A percentile compares a stretch with the other conserved stretches of the same genome.
Evolutionary conservation across 2,888 invertebrate genomes (phyloP).

Genomic region (Drosophila longiperda): DNA sequence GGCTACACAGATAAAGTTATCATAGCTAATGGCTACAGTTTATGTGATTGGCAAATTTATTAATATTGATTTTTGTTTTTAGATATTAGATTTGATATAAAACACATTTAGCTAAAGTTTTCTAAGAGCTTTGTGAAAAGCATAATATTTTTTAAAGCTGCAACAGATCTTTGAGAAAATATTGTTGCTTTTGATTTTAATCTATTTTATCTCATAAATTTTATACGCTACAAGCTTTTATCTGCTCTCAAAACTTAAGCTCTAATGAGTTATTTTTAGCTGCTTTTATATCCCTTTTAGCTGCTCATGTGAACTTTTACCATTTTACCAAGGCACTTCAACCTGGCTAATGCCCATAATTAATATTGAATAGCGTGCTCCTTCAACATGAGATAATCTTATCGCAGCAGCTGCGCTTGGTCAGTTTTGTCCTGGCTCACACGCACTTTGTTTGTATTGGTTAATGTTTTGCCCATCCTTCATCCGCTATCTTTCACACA

Average conservation of each 20-base stretch:
- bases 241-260: background rate
- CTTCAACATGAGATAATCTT: slow-evolving; percentile 40
- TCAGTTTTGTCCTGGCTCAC: slow-evolving; percentile 43
- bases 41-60: background rate
- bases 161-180: background rate
- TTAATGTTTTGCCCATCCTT: slow-evolving; percentile 58
- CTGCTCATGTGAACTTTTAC: slow-evolving; percentile 4
- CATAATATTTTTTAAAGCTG: background rate
- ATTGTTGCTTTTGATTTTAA: too few relatives aligned
- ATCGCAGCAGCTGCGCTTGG: slow-evolving; percentile 72
- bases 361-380: slow-evolving; percentile 52
- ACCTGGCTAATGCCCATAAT: slow-evolving; percentile 36
- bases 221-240: background rate
- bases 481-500: slow-evolving; percentile 50
- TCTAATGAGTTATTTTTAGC: background rate
- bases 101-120: background rate
- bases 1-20: slow-evolving; percentile 9
- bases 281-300: background rate
- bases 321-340: slow-evolving; percentile 10
- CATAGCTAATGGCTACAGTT: background rate
- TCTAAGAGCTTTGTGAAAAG: background rate
- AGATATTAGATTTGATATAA: background rate
- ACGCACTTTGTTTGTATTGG: slow-evolving; percentile 49
- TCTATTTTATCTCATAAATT: too few relatives aligned
- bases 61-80: slow-evolving; percentile 1